Evolutionary conservation across 2,113 vertebrate genomes (phyloP), one percentile per base, ranked within the genome.

Genomic region (Steatornis caripensis): DNA sequence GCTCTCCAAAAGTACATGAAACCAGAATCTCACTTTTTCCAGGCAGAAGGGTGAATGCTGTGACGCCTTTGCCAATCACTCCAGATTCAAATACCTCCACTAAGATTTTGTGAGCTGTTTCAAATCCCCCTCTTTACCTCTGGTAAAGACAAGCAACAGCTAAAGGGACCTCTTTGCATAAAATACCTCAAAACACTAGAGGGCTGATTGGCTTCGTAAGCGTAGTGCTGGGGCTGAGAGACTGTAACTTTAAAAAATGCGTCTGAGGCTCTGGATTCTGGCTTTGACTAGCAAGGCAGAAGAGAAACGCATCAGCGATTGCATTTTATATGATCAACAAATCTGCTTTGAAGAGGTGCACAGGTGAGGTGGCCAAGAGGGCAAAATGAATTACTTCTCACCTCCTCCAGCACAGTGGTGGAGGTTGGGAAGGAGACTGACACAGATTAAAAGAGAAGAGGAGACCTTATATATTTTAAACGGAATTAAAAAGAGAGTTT

Each of bases 171-270:
- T 71, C 89, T 95, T 93, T 89, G 87, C 93, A 95, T 62, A 46
- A 69, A 87, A 87, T 14, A 34, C 11, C 54, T 95, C 26, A 49
- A 82, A 76, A 94, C 89, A 83, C 96, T 96, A 93, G 89, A 85
- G 89, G 89, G 94, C 83, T 32, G 5, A 36, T 78, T 12, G 18
- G 69, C 55, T 95, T 20, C 57, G 72, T 68, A 72, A 89, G 45
- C 1, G 0, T 6, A 51, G n/a, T 1, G 43, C 88, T 60, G 74
- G 29, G 27, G 43, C 74, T 62, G 64, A 37, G 48, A 48, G 66
- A 22, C 36, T 12, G 70, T 12, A 77, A 90, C 46, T 88, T 83
- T 86, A 84, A 41, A 58, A 87, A 96, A 93, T 3, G 7, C 51
- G 10, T 66, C 76, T 34, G 49, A 84, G 84, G 84, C 72, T 88